phyloP scores from a whole-genome alignment of 2,113 vertebrate species.

The Cephalophus harveyi region DNA sequence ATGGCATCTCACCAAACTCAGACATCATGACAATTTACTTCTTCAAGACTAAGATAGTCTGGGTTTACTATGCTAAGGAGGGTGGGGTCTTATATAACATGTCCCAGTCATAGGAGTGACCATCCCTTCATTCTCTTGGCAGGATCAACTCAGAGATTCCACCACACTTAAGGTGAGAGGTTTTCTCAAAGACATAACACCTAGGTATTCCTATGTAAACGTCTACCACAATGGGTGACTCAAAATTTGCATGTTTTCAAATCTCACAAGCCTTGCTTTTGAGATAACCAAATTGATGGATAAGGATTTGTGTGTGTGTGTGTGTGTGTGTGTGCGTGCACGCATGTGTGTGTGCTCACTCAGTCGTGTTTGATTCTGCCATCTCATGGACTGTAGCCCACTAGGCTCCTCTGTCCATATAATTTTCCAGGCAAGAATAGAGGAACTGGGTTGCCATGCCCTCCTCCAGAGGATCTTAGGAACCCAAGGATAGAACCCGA shows the following conservation, averaged over 20 bases:
- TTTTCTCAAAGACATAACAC: background rate
- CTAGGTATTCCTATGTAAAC: background rate
- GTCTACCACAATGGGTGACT: background rate
- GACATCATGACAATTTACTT: background rate
- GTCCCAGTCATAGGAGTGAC: background rate
- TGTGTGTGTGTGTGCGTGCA: fast-evolving
- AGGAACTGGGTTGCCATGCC: background rate
- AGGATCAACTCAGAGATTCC: background rate
- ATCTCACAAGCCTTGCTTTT: background rate
- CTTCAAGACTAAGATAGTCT: background rate
- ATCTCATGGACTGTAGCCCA: background rate
- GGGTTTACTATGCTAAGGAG: background rate
- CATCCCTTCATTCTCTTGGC: background rate
- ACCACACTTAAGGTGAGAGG: background rate
- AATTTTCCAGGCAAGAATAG: background rate
- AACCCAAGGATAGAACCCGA: background rate
- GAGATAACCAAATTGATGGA: background rate
- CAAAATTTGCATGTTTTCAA: background rate
- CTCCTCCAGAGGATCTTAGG: background rate
- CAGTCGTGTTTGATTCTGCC: background rate
- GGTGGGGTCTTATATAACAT: background rate
- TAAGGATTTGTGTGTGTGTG: background rate
- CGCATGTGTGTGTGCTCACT: background rate
- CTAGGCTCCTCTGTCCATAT: background rate
- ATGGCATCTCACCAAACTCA: background rate